Evolutionary conservation across 2,113 vertebrate genomes (phyloP).

Genomic region (Caretta caretta): DNA sequence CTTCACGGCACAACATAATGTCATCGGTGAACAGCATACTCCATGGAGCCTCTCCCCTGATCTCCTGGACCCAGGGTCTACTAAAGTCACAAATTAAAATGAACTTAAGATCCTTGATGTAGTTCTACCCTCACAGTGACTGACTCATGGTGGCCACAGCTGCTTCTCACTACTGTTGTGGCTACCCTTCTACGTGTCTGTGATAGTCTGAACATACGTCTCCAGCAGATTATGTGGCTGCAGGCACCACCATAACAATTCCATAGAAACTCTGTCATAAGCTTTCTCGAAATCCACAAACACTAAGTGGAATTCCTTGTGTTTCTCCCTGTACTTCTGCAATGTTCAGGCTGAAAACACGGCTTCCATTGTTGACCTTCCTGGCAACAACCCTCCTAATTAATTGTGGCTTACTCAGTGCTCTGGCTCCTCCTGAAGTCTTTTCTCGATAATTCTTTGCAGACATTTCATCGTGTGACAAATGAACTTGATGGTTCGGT

Average conservation of each 20-base stretch:
- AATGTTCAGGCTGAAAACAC: background rate
- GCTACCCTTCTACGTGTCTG: background rate
- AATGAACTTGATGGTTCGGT: background rate
- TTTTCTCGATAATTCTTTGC: background rate
- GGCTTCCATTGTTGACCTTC: background rate
- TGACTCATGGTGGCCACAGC: background rate
- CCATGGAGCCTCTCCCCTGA: background rate
- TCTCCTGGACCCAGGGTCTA: background rate
- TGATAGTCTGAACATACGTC: background rate
- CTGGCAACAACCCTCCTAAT: background rate
- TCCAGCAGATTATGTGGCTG: background rate
- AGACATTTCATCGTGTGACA: background rate
- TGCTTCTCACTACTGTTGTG: background rate
- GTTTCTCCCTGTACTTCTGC: background rate
- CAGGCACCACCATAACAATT: background rate
- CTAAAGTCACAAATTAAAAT: background rate
- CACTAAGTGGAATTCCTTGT: background rate
- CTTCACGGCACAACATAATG: background rate
- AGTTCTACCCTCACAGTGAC: background rate
- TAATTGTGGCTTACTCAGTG: background rate
- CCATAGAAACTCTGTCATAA: background rate
- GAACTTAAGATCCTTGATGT: background rate
- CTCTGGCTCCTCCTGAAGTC: background rate
- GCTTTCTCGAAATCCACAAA: background rate
- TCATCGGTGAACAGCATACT: background rate